These are phyloP conservation scores for Slavum lentiscoides DNA, from an alignment of 2,888 invertebrate genomes.

Conservation along the genomic window DNA sequence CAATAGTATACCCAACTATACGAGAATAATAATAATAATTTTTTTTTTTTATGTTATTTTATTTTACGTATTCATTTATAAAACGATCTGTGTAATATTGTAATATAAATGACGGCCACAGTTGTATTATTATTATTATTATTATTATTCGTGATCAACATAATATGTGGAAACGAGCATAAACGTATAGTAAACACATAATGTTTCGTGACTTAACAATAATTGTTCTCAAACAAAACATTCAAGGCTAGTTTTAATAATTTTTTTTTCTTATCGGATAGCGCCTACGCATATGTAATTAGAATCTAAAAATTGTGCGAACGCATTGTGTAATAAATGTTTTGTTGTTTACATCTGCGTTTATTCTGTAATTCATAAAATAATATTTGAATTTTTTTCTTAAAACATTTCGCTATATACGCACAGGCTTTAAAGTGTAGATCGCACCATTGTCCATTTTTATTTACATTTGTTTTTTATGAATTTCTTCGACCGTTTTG, in stretches of 20 bases:
- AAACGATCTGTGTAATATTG: not conserved
- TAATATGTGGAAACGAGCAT: slow-evolving; percentile 1
- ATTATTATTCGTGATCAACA: slow-evolving; percentile 7
- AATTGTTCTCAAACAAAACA: slow-evolving; percentile 19
- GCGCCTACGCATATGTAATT: not conserved
- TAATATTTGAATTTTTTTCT: no score
- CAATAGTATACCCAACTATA: no score
- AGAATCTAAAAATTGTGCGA: not conserved
- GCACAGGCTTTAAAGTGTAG: no score
- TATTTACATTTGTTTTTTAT: no score
- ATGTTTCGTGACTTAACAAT: slow-evolving; percentile 3
- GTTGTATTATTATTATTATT: not conserved
- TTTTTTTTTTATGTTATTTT: not conserved
- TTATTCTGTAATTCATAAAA: not conserved
- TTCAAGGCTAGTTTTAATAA: slow-evolving; percentile 17
- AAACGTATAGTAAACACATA: slow-evolving; percentile 6
- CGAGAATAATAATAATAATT: no score
- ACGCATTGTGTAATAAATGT: not conserved
- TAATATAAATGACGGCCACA: not conserved
- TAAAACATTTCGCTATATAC: no score
- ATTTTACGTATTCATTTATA: not conserved
- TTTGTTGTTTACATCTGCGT: not conserved
- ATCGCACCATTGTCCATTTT: no score
- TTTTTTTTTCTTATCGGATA: slow-evolving; percentile 1
- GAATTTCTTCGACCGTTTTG: no score